phyloP scores from a whole-genome alignment of 2,113 vertebrate species.

The Muscicapa adusta region DNA sequence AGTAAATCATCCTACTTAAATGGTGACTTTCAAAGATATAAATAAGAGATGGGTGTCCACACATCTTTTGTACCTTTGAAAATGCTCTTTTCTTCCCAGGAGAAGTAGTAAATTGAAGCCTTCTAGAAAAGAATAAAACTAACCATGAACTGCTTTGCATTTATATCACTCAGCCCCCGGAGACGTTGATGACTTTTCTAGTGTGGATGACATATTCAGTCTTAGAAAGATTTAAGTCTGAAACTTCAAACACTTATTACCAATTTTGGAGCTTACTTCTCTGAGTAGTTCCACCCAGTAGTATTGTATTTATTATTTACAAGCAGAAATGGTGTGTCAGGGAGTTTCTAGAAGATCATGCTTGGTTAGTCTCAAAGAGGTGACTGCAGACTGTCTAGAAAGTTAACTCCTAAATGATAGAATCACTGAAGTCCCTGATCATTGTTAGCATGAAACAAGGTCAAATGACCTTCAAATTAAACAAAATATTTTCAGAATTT shows the following conservation, averaged over 20 bases:
- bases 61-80: neutral
- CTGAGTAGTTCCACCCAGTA: neutral
- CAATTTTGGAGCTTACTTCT: neutral
- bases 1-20: neutral
- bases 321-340: neutral
- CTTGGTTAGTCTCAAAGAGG: neutral
- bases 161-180: neutral
- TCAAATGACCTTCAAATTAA: neutral
- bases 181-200: neutral
- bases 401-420: neutral
- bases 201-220: neutral
- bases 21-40: neutral
- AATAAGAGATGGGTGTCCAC: rapidly evolving
- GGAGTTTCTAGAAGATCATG: neutral
- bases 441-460: neutral
- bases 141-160: neutral
- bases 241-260: neutral
- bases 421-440: neutral
- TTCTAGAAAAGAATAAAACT: neutral
- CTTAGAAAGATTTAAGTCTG: neutral
- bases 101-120: constrained; percentile 9
- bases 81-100: neutral
- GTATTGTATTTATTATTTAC: neutral
- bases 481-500: neutral
- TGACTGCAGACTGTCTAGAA: neutral